Base-by-base conservation (phyloP, 2,888 invertebrate genomes). In the Hanleya hanleyi region DNA sequence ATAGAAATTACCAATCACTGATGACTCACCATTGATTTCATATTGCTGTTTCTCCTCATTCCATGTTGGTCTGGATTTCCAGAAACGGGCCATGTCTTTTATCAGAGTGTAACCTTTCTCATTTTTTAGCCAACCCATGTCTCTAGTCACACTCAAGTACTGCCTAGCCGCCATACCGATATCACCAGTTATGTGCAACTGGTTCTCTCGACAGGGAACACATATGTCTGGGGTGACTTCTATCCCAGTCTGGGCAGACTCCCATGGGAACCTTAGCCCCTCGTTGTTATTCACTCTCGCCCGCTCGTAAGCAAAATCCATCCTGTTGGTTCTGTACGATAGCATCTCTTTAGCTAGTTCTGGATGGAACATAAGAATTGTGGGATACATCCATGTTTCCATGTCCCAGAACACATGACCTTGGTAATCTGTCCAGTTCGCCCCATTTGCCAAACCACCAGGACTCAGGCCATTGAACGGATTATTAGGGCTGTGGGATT, bases 341-440 rank as follows among this genome's bases (percentile, higher is more conserved):
- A 84, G 72, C 69, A 80, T 65, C 12, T 75, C 49, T 67, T 79
- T 81, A 35, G 79, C 82, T 26, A 77, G 64, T 5, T 74, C 70
- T 15, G 84, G 84, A 51, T 82, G 79, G 67, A 67, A 47, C 62
- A 64, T 32, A 9, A 84, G 32, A 22, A 57, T 57, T 57, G 57
- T 57, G 32, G 57, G 57, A 57, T 29, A 57, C 57, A 57, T 57
- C 57, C 57, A 57, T 4, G 57, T 57, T 26, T 57, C 57, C 57
- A 57, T 57, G 32, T 57, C 57, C 57, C 57, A 57, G 57, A 57
- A 57, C 57, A 57, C 57, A 32, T 57, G 57, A 57, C 57, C 57
- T 26, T 57, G 78, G 7, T 57, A 84, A 49, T 70, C 82, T 77
- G 85, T 82, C 83, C 83, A 87, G n/a, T 80, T 81, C 15, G 57